Conservation (phyloP, 1,140 invertebrate genomes). For the Drosophila ogumai region DNA sequence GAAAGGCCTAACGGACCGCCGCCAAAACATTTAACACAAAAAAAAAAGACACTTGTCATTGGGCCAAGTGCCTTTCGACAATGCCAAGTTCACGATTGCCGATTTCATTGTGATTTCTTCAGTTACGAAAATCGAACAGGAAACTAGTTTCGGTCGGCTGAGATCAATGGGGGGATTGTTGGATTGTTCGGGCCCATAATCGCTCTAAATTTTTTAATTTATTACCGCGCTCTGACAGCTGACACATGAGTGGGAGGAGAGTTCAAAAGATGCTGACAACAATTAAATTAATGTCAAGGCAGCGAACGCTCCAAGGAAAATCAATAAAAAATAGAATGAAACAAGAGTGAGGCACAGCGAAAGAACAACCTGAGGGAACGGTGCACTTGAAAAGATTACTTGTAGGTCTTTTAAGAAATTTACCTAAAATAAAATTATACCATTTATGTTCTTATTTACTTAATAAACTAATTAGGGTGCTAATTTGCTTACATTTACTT, state of each 20-base stretch:
- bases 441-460: too few species aligned
- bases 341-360: conserved; percentile 24
- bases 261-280: conserved; percentile 82
- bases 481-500: too few species aligned
- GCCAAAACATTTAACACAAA: not conserved
- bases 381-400: conserved; percentile 7
- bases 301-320: conserved; percentile 57
- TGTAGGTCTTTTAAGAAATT: too few species aligned
- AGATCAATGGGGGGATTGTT: conserved; percentile 64
- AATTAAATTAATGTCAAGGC: conserved; percentile 81
- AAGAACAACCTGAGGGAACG: conserved; percentile 29
- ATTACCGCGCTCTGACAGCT: conserved; percentile 69
- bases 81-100: conserved; percentile 37
- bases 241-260: conserved; percentile 42
- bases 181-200: conserved; percentile 66
- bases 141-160: conserved; percentile 70
- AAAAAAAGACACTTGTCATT: conserved; percentile 58
- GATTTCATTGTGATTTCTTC: conserved; percentile 37
- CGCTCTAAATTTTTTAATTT: conserved; percentile 77
- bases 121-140: conserved; percentile 54
- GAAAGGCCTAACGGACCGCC: conserved; percentile 52
- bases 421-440: too few species aligned
- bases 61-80: conserved; percentile 44
- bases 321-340: conserved; percentile 52
- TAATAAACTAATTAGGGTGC: not conserved